A percentile compares a stretch with the other conserved stretches of the same genome.
Conservation (phyloP, 2,797 vertebrate species). For the Lindbergichthys nudifrons region DNA sequence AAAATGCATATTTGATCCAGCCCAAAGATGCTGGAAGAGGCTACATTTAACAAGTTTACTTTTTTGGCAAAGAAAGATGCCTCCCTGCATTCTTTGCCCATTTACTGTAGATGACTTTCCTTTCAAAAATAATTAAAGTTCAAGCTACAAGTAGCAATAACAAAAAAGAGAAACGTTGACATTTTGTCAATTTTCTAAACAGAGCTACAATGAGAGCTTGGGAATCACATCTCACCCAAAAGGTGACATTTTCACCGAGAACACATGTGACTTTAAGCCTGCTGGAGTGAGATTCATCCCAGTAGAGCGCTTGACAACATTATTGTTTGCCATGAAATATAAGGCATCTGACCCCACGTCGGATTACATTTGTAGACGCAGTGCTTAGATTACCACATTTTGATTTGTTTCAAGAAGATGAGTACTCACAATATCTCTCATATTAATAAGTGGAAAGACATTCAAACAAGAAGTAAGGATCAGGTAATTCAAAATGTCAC, state of each 20-base stretch:
- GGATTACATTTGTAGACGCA: background rate
- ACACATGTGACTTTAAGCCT: background rate
- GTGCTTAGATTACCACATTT: background rate
- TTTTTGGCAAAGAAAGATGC: constrained; percentile 15
- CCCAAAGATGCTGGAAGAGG: constrained; percentile 15
- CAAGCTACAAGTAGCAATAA: constrained; percentile 21
- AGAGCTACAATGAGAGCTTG: constrained; percentile 8
- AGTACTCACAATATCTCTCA: background rate
- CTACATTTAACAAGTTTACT: constrained; percentile 33
- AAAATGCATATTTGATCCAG: constrained; percentile 16
- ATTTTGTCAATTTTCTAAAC: constrained; percentile 39
- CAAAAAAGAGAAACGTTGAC: background rate
- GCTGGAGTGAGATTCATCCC: background rate
- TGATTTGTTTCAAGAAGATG: background rate
- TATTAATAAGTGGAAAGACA: background rate
- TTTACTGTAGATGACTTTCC: constrained; percentile 30
- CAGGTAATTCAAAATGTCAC: too few species aligned
- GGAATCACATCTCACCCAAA: constrained; percentile 9
- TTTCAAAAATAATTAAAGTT: constrained; percentile 36
- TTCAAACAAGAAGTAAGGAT: background rate
- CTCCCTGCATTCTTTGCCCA: constrained; percentile 12
- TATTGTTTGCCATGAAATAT: constrained; percentile 20
- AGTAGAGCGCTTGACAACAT: background rate
- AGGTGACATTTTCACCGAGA: constrained; percentile 35
- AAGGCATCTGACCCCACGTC: background rate